Base-by-base conservation (phyloP, 1,140 invertebrate genomes). In the Papilio dardanus region DNA sequence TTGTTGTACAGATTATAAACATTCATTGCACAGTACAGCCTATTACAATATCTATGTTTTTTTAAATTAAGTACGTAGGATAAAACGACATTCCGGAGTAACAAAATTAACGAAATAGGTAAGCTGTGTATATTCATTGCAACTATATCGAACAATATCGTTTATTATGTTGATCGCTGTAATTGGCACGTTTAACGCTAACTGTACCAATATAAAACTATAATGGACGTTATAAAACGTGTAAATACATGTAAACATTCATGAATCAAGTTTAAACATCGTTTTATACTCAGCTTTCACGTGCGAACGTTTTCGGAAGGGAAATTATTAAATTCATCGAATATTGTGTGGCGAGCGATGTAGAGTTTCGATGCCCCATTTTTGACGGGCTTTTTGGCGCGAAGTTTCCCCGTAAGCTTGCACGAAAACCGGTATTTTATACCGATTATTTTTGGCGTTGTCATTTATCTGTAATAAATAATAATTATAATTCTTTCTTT, bases 241-340 rank as follows among this genome's bases (percentile, higher is more conserved):
- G 4, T 7, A 73, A 50, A 21, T 33, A 58, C 71, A 28, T 54
- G 68, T 69, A 58, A 58, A 69, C 40, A 40, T 24, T 30, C 68
- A 71, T 71, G 69, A 54, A 73, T 73, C 71, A 73, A 73, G 46
- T 73, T 73, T 73, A 33, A 58, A 35, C 46, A 50, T 50, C 68
- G 19, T 10, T 68, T 37, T 68, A 68, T 42, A 35, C 4, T 10
- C 71, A 73, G 46, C 71, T 73, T 73, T 73, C 71, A 58, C 71
- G 71, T 21, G 46, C 21, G 31, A 40, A 33, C 71, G 21, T 73
- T 73, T 73, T 58, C 46, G 71, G 71, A 73, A 73, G 71, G 71
- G 71, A 73, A 73, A 73, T 50, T 71, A 71, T 71, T 54, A 50
- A 71, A 71, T 71, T 71, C 69, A 54, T 24, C 21, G 69, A 71